Base-by-base conservation (phyloP, 2,113 vertebrate species). In the Bos indicus region DNA sequence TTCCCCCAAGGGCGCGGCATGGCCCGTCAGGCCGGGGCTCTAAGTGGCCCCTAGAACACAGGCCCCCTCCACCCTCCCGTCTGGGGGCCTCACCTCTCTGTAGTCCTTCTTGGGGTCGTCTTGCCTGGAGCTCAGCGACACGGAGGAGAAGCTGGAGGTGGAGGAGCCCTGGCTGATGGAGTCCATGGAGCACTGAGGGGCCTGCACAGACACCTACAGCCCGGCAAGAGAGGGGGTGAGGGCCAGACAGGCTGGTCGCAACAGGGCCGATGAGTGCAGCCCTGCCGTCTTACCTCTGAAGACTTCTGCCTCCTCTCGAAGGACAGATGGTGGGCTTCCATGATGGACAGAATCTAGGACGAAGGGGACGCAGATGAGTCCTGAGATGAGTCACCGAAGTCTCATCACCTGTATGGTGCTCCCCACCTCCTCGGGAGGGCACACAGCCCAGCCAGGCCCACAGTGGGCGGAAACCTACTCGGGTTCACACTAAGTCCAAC, bases 111-210 rank as follows among this genome's bases (percentile, higher is more conserved):
- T 98, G 2, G 98, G 97, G n/a, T 98, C 98, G 40, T 99, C 99
- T 30, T 98, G 99, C 95, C 96, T 99, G 83, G 80, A 89, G 91
- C 99, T 98, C 1, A 97, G 97, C 17, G 98, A 98, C 82, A 98
- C 28, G 2, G 99, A 99, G 21, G 99, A 99, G 4, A 99, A 98
- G 98, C 99, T 99, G 96, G 99, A 99, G 88, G 99, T 59, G 23
- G 99, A 99, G 8, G 99, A 99, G 21, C 98, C 98, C 23, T 99
- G 99, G 98, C 99, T 99, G 98, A 99, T 98, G 97, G 99, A 99
- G 93, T 99, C 99, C 52, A 95, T 2, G 4, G 99, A 99, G 26
- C 74, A 90, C 92, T 98, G 99, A 93, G 99, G 98, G 60, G 99
- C 99, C 88, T 94, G 98, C 57, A 97, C 97, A 0, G 99, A 98